These are phyloP conservation scores for Cotesia vestalis DNA, from an alignment of 1,140 invertebrate species.

Conservation along the genomic window DNA sequence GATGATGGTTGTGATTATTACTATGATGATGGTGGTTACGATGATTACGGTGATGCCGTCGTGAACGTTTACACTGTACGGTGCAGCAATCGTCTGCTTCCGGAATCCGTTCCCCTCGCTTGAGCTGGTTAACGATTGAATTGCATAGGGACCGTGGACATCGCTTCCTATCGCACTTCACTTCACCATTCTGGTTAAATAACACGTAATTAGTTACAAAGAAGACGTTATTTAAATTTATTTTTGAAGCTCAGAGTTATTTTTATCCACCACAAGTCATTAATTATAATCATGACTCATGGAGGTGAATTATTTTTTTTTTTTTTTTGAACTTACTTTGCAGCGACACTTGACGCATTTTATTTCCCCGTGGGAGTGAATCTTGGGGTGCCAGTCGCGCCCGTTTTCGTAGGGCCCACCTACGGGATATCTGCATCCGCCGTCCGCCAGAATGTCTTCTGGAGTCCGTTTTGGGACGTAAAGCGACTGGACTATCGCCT, in stretches of 20 bases:
- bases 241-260: too few species aligned
- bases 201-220: slow-evolving; percentile 28
- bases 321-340: slow-evolving; percentile 71
- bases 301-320: not conserved
- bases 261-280: too few species aligned
- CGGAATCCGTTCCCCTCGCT: slow-evolving; percentile 53
- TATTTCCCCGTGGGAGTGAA: slow-evolving; percentile 83
- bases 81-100: slow-evolving; percentile 68
- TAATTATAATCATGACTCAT: not conserved
- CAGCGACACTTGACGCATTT: slow-evolving; percentile 88
- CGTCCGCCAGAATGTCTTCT: slow-evolving; percentile 76
- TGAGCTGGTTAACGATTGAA: slow-evolving; percentile 59
- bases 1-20: slow-evolving; percentile 50
- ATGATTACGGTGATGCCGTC: slow-evolving; percentile 63
- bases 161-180: slow-evolving; percentile 80
- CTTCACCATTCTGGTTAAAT: slow-evolving; percentile 77
- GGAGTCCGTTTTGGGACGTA: slow-evolving; percentile 55
- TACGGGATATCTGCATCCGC: slow-evolving; percentile 80
- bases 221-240: not conserved
- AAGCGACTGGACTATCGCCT: slow-evolving; percentile 49
- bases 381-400: slow-evolving; percentile 84
- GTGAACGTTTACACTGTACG: slow-evolving; percentile 63
- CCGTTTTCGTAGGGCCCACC: slow-evolving; percentile 79
- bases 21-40: slow-evolving; percentile 57
- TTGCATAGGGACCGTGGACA: slow-evolving; percentile 79